These are phyloP conservation scores for Drosophila paucipuncta DNA, from an alignment of 2,888 invertebrate genomes.

Conservation along the genomic window DNA sequence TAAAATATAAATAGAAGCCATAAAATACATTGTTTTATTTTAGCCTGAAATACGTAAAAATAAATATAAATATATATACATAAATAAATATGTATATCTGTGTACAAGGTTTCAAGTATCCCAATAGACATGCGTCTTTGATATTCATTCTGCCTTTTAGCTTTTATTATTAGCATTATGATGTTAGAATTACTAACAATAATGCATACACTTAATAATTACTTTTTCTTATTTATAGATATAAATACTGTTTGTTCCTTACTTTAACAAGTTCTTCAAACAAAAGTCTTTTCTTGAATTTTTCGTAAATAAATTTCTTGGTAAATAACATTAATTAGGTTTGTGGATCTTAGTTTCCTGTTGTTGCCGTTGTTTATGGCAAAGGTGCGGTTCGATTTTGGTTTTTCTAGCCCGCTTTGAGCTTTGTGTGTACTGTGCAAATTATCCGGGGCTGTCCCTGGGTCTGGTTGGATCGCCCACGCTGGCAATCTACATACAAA, in stretches of 20 bases:
- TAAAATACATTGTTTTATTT: neutral
- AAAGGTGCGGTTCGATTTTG: slow-evolving; percentile 50
- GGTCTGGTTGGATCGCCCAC: slow-evolving; percentile 56
- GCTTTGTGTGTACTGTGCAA: slow-evolving; percentile 22
- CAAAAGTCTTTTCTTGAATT: slow-evolving; percentile 12
- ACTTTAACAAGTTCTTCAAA: neutral
- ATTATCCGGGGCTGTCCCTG: slow-evolving; percentile 39
- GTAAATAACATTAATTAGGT: slow-evolving; percentile 57
- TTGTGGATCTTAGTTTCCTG: slow-evolving; percentile 34
- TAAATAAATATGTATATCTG: neutral
- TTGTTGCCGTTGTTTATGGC: slow-evolving; percentile 32
- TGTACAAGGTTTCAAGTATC: neutral
- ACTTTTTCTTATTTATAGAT: neutral
- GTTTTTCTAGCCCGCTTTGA: neutral
- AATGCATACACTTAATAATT: neutral
- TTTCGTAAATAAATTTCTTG: slow-evolving; percentile 14
- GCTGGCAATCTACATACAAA: slow-evolving; percentile 30
- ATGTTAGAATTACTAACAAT: neutral
- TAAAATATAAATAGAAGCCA: neutral
- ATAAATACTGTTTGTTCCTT: neutral
- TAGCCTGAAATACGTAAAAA: neutral
- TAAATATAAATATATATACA: neutral
- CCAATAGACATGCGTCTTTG: neutral
- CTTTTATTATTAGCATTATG: too few species aligned
- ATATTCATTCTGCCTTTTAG: too few species aligned